Evolutionary conservation across 2,888 invertebrate species (phyloP), one percentile per base, ranked within the genome.

Genomic region (Drosophila conformis): DNA sequence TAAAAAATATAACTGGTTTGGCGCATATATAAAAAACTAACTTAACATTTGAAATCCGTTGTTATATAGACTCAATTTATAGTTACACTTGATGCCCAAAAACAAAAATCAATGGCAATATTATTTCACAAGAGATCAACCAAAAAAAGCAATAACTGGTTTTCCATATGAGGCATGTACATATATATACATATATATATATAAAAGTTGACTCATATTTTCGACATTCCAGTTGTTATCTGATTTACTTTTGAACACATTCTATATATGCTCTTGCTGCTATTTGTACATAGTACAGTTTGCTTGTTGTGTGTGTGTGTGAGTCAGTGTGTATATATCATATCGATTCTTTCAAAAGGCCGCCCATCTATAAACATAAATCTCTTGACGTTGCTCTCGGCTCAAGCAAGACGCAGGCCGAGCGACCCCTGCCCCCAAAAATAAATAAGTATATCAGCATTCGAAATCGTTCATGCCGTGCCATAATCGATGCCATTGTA

Each of bases 401-500:
- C 59, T 68, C 65, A 73, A 52, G 51, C 58, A 27, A 52, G 35
- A 27, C 38, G 27, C 13, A 54, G 49, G 25, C 46, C 60, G 40
- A 7, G 36, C 69, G 78, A 75, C 72, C 72, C 80, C 68, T 79
- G 68, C 68, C 71, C 76, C 42, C 10, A 54, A 40, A 38, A 29
- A 29, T 29, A 21, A 31, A 21, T 61, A 65, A 70, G 33, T 67
- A 76, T 73, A 77, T 79, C 80, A 79, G 80, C 68, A 49, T 35
- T 68, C 57, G 40, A 49, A 68, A 68, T 68, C 58, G 40, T 61
- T 35, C 63, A 58, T 63, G 53, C 57, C 63, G 48, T 49, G 66
- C 83, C 83, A 84, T 84, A 84, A 85, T 83, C 83, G 78, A 78
- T 83, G 83, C 60, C 83, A 87, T 87, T 83, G 88, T 83, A 80